Evolutionary conservation across 2,888 invertebrate species (phyloP).

Genomic region (Hylaea fasciaria): DNA sequence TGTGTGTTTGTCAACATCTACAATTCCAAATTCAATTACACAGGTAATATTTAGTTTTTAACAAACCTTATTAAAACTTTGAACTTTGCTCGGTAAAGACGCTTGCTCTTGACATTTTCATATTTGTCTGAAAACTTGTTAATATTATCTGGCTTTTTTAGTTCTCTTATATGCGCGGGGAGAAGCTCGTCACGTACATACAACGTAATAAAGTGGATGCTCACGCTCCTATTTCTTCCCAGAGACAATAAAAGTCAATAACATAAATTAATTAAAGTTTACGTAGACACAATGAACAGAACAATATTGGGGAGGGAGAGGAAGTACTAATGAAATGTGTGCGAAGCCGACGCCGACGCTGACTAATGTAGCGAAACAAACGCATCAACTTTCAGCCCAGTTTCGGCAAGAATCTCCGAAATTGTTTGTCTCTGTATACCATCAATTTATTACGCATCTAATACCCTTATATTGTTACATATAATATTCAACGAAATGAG

Average conservation of each 20-base stretch:
- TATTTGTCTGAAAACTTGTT: constrained; percentile 39
- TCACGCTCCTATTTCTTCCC: constrained; percentile 42
- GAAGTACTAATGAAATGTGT: constrained; percentile 79
- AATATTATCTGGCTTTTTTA: constrained; percentile 21
- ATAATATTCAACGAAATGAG: constrained; percentile 10
- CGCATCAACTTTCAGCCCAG: constrained; percentile 64
- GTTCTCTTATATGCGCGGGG: constrained; percentile 2
- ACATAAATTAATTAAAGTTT: constrained; percentile 75
- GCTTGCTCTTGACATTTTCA: constrained; percentile 35
- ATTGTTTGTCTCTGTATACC: constrained; percentile 40
- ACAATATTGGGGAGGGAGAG: constrained; percentile 65
- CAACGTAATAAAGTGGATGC: constrained; percentile 30
- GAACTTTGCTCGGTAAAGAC: constrained; percentile 28
- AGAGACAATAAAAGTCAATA: constrained; percentile 61
- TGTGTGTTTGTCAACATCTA: constrained; percentile 19
- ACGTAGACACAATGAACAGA: constrained; percentile 69
- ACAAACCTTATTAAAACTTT: constrained; percentile 22
- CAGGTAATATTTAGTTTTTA: constrained; percentile 31
- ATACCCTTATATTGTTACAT: constrained; percentile 22
- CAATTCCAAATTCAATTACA: constrained; percentile 34
- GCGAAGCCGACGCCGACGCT: constrained; percentile 56
- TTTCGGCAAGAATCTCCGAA: constrained; percentile 42
- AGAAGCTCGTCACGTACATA: constrained; percentile 25
- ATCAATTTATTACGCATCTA: constrained; percentile 30
- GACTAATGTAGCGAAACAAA: constrained; percentile 77